phyloP scores from a whole-genome alignment of 2,113 vertebrate genomes.

The Nibea albiflora region DNA sequence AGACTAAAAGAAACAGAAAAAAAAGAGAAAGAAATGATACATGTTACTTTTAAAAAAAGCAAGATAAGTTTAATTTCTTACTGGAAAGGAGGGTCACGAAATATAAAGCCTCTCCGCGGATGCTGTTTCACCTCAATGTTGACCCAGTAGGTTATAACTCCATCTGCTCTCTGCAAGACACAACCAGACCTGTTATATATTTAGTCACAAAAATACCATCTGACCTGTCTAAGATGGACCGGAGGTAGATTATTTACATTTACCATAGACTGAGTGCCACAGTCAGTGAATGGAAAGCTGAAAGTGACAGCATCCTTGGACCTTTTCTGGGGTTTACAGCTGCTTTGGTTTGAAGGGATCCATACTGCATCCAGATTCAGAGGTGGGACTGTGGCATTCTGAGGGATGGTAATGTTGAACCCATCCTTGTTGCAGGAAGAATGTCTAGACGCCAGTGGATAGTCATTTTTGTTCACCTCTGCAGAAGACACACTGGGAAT shows the following conservation, averaged over 20 bases:
- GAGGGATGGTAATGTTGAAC: constrained; percentile 59
- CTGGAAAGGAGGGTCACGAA: constrained; percentile 56
- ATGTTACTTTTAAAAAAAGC: not conserved
- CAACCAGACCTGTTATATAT: not conserved
- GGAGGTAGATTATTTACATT: constrained; percentile 21
- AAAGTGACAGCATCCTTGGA: constrained; percentile 46
- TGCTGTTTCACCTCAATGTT: constrained; percentile 46
- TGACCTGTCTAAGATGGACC: not conserved
- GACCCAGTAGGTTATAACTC: constrained; percentile 64
- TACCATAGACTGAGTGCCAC: constrained; percentile 58
- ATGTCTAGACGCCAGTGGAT: not conserved
- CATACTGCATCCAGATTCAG: constrained; percentile 57
- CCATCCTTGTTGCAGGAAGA: constrained; percentile 56
- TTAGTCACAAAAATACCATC: not conserved
- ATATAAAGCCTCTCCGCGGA: constrained; percentile 25
- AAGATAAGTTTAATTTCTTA: constrained; percentile 13
- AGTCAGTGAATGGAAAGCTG: constrained; percentile 61
- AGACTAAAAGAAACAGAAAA: constrained; percentile 32
- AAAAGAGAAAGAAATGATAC: not conserved
- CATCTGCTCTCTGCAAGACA: constrained; percentile 47
- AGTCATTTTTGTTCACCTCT: constrained; percentile 31
- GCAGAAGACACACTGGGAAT: not conserved
- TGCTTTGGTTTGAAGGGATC: constrained; percentile 42
- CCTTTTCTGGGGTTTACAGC: constrained; percentile 44
- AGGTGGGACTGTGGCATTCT: constrained; percentile 55